Conservation (phyloP, 2,888 invertebrate genomes). For the Osedax frankpressi region DNA sequence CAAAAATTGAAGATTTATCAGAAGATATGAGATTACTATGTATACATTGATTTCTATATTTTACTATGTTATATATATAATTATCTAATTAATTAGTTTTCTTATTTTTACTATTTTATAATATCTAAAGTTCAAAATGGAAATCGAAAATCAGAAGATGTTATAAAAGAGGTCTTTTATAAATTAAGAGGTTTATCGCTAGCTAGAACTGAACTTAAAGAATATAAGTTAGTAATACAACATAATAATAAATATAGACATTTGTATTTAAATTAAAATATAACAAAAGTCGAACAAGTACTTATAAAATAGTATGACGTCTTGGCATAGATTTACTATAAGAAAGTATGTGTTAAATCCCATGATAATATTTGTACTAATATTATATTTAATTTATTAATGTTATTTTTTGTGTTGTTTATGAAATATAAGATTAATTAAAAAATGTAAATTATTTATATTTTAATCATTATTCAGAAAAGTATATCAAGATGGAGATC, state of each 20-base stretch:
- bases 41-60: background rate
- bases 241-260: too few relatives aligned
- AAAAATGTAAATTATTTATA: too few relatives aligned
- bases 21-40: background rate
- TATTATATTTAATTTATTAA: too few relatives aligned
- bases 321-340: too few relatives aligned
- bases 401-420: too few relatives aligned
- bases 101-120: background rate
- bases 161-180: conserved; percentile 38
- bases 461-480: too few relatives aligned
- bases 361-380: too few relatives aligned
- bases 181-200: conserved; percentile 45
- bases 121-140: background rate
- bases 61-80: background rate
- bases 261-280: too few relatives aligned
- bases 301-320: too few relatives aligned
- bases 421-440: too few relatives aligned
- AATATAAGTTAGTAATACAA: background rate
- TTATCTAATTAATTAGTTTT: background rate
- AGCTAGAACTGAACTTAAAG: conserved; percentile 32
- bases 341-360: too few relatives aligned
- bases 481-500: conserved; percentile 33
- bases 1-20: background rate
- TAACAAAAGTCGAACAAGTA: too few relatives aligned
- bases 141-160: background rate